Percentiles rank a stretch among this genome's conserved stretches.
These are phyloP conservation scores for Leptinotarsa haldemani DNA, from an alignment of 2,888 invertebrate species.

Conservation along the genomic window DNA sequence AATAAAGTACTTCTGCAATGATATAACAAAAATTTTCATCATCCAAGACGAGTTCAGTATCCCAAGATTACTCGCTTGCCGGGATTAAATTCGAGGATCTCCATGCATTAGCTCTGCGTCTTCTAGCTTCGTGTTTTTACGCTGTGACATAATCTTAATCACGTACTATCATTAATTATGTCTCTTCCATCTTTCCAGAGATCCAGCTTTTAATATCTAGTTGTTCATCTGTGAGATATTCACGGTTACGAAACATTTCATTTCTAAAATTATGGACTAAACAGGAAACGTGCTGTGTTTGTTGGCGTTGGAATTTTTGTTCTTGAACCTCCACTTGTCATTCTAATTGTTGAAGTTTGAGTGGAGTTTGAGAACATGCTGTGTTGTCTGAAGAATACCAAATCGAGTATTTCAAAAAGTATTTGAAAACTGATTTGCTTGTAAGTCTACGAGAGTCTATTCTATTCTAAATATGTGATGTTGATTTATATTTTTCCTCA, in stretches of 20 bases:
- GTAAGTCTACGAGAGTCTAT: too few relatives aligned
- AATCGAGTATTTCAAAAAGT: too few relatives aligned
- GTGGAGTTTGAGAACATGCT: background rate
- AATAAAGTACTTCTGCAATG: too few relatives aligned
- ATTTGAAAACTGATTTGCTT: too few relatives aligned
- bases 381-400: too few relatives aligned
- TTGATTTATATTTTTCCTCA: too few relatives aligned
- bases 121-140: constrained; percentile 42
- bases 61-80: background rate
- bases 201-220: constrained; percentile 59
- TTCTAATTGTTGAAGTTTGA: constrained; percentile 8
- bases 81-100: background rate
- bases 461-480: too few relatives aligned
- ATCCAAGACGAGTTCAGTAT: background rate
- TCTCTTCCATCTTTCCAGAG: constrained; percentile 55
- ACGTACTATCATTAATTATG: constrained; percentile 65
- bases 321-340: background rate
- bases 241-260: constrained; percentile 48
- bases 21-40: background rate
- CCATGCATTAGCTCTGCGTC: background rate
- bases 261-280: constrained; percentile 55
- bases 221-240: constrained; percentile 62
- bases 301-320: background rate
- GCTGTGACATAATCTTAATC: constrained; percentile 62
- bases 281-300: constrained; percentile 46